Conservation (phyloP, 2,888 invertebrate genomes). For the Ephialtes manifestator region DNA sequence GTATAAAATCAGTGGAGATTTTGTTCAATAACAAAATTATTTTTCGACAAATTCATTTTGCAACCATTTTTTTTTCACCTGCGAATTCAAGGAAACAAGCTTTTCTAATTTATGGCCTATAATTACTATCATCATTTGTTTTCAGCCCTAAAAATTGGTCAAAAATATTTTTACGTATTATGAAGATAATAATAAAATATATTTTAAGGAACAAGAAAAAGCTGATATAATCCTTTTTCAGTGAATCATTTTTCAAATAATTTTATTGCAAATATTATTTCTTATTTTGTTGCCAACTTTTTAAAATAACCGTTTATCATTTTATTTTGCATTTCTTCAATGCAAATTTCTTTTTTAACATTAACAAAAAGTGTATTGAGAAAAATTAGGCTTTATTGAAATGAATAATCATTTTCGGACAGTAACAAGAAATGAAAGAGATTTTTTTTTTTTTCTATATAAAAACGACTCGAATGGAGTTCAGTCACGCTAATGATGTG, state of each 20-base stretch:
- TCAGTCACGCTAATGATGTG: conserved; percentile 18
- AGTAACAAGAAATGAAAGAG: neutral
- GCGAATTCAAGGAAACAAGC: too few species aligned
- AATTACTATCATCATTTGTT: neutral
- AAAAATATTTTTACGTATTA: too few species aligned
- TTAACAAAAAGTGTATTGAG: neutral
- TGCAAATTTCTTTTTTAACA: neutral
- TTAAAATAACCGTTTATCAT: too few species aligned
- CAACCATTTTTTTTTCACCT: neutral
- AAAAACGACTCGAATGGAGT: neutral
- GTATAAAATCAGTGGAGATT: neutral
- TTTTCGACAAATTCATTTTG: neutral
- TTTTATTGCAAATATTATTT: too few species aligned
- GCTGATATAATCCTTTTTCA: too few species aligned
- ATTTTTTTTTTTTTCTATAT: neutral
- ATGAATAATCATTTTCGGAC: neutral
- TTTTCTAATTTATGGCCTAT: too few species aligned
- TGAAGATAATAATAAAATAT: too few species aligned
- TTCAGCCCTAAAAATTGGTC: too few species aligned
- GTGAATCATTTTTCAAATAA: too few species aligned
- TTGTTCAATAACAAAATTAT: neutral
- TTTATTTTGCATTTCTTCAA: too few species aligned
- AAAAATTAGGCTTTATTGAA: neutral
- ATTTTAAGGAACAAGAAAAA: too few species aligned
- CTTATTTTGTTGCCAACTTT: too few species aligned